Conservation (phyloP, 2,797 vertebrate species). For the Macropodus opercularis region DNA sequence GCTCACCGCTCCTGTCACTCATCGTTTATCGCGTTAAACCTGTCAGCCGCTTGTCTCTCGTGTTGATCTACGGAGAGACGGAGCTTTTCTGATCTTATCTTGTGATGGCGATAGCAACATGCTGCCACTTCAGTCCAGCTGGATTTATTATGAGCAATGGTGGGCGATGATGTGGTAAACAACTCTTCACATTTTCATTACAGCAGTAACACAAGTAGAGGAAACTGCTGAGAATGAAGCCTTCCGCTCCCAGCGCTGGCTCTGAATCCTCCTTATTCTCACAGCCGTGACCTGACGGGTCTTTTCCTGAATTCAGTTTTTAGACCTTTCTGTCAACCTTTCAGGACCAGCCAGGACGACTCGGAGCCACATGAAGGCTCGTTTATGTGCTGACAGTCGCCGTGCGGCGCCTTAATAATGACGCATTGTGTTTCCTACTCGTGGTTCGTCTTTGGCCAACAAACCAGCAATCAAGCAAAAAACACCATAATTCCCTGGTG, state of each 20-base stretch:
- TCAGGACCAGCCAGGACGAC: no score
- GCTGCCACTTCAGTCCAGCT: conserved; percentile 26
- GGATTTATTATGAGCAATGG: conserved; percentile 13
- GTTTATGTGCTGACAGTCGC: no score
- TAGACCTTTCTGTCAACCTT: no score
- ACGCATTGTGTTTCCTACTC: background rate
- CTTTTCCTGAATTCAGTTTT: no score
- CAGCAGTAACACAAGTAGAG: no score
- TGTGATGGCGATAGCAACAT: conserved; percentile 34
- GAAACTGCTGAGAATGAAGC: no score
- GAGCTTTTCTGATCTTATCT: conserved; percentile 21
- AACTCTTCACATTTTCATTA: background rate
- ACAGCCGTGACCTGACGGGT: no score
- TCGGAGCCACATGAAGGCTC: no score
- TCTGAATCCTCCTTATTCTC: no score
- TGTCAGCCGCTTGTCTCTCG: background rate
- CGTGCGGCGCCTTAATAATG: no score
- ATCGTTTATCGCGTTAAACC: conserved; percentile 2
- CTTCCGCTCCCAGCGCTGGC: no score
- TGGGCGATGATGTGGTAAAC: background rate
- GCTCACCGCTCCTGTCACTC: conserved; percentile 32
- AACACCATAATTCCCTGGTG: background rate
- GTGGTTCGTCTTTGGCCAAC: background rate
- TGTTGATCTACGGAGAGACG: conserved; percentile 18
- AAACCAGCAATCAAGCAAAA: background rate